Evolutionary conservation across 1,140 invertebrate genomes (phyloP), one percentile per base, ranked within the genome.

Genomic region (Lepeophtheirus salmonis): DNA sequence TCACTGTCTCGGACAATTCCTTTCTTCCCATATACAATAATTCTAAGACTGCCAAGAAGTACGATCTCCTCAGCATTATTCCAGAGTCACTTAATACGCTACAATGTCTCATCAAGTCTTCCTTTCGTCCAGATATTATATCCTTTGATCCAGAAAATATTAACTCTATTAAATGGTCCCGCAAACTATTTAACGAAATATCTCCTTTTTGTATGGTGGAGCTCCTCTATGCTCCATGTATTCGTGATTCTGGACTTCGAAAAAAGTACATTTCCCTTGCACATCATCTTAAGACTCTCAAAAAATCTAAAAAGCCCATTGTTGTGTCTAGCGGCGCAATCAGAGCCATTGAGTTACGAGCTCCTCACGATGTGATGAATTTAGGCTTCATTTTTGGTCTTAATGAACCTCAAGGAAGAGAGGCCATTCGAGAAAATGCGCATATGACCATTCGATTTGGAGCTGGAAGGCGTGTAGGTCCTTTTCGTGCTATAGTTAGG

Each of bases 31-130:
- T 56, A 21, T 52, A 16, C 17, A 53, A 53, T 50, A 54, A 52
- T 2, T 61, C 59, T 1, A 48, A 55, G 25, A 61, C 23, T 4
- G 54, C 53, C 13, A 64, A 64, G 50, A 64, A 65, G 26, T 65
- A 65, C 54, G 64, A 65, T 20, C 20, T 65, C n/a, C 18, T 65
- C 6, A 63, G 64, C 16, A 18, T 65, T n/a, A 54, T 52, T 52
- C 64, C 64, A 22, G 52, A 63, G 1, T 52, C 50, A 23, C 51
- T 56, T 16, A 55, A 61, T 18, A 55, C 63, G 17, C 25, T 65
- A 0, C 61, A 61, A 17, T 26, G 60, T 50, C 48, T 63, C n/a
- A 56, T 57, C 16, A 61, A 61, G 6, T 49, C 24, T 18, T 52
- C 59, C 1, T 56, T 63, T 26, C 50, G 60, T n/a, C 18, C 64